Evolutionary conservation across 1,140 invertebrate genomes (phyloP), one percentile per base, ranked within the genome.

Genomic region (Scaptomyza hsui): DNA sequence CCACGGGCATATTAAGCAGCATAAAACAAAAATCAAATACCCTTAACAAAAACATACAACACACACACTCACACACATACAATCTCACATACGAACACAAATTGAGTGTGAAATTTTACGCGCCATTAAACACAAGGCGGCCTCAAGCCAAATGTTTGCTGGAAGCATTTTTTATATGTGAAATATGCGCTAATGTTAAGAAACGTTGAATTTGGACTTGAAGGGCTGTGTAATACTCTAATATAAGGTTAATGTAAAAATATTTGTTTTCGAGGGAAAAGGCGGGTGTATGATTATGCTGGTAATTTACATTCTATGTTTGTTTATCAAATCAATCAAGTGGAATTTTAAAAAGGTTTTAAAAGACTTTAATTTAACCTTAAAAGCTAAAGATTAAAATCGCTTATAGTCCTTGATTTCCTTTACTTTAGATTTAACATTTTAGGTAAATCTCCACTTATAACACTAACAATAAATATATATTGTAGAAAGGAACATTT

Each of bases 51-150:
- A 29, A 47, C 5, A 39, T 45, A 60, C 16, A 61, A 53, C 41
- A 35, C 13, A 39, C 19, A 15, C 45, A 44, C 15, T 19, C 47
- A 16, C 26, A 19, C 29, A 19, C 15, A 16, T 41, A 41, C 45
- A 42, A 35, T 32, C 32, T 41, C 67, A 37, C 18, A 21, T 9
- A 45, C 15, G 37, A 45, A 42, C 70, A 65, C 77, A 86, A 85
- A 85, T 85, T 86, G 80, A 86, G 80, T 85, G 80, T 85, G 69
- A 85, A 85, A 85, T 86, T 86, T 70, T 86, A 86, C 73, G 81
- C 77, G 65, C 73, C 80, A 85, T 86, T 85, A 86, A 85, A 67
- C 80, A 77, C 71, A 24, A 45, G 57, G 49, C 42, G 44, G 61
- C 42, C 37, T 5, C 32, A 53, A 57, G 26, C 32, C 47, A 53